phyloP scores from a whole-genome alignment of 2,888 invertebrate genomes.

The Lingula anatina region DNA sequence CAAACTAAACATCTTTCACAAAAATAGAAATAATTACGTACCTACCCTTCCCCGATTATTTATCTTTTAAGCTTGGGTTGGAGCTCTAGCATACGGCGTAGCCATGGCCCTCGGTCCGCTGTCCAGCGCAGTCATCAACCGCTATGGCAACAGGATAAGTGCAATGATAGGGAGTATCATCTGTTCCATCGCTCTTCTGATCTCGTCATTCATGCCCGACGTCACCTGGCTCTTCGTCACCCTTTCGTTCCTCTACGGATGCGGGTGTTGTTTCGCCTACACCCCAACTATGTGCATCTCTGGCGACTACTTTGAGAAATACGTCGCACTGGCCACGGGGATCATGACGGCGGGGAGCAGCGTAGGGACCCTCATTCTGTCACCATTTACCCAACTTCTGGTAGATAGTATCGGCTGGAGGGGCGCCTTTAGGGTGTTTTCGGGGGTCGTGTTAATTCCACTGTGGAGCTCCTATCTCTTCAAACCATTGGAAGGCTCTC shows the following conservation, averaged over 20 bases:
- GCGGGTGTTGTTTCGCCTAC: slow-evolving; percentile 31
- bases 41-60: neutral
- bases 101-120: slow-evolving; percentile 34
- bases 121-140: slow-evolving; percentile 20
- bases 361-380: slow-evolving; percentile 29
- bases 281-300: slow-evolving; percentile 34
- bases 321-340: slow-evolving; percentile 30
- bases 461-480: slow-evolving; percentile 17
- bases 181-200: slow-evolving; percentile 23
- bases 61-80: slow-evolving; percentile 36
- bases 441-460: slow-evolving; percentile 17
- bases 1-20: neutral
- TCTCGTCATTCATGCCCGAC: slow-evolving; percentile 25
- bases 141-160: slow-evolving; percentile 22
- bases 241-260: slow-evolving; percentile 32
- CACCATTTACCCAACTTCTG: slow-evolving; percentile 26
- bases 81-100: slow-evolving; percentile 31
- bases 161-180: slow-evolving; percentile 26
- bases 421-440: slow-evolving; percentile 21
- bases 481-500: slow-evolving; percentile 7
- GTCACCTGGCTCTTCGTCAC: slow-evolving; percentile 23
- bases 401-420: slow-evolving; percentile 28
- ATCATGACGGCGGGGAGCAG: slow-evolving; percentile 35
- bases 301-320: slow-evolving; percentile 30
- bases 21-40: neutral